phyloP scores from a whole-genome alignment of 2,113 vertebrate species.

The Rhinogobius similis region DNA sequence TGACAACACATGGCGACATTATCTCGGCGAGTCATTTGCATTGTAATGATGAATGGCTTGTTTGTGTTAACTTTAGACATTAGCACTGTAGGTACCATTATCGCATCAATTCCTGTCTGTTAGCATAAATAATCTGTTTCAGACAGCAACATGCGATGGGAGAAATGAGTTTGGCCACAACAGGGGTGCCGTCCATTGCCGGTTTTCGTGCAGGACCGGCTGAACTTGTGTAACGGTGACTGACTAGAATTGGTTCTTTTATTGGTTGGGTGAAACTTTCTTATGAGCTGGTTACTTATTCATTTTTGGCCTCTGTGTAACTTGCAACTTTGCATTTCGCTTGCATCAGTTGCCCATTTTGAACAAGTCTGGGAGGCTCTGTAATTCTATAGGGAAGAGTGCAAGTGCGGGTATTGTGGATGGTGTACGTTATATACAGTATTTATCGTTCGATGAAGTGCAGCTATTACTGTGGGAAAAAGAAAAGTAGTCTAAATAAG shows the following conservation, averaged over 20 bases:
- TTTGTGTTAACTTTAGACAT: background rate
- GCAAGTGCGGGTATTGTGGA: background rate
- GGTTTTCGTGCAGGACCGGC: background rate
- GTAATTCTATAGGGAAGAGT: background rate
- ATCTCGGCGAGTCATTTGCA: background rate
- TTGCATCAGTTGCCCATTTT: background rate
- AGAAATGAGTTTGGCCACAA: background rate
- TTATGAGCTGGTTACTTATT: background rate
- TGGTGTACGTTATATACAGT: background rate
- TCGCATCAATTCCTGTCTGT: background rate
- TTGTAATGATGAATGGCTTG: slow-evolving; percentile 2
- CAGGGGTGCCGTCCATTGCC: background rate
- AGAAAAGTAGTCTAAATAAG: background rate
- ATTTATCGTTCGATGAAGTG: background rate
- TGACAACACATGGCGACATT: slow-evolving; percentile 1
- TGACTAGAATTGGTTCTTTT: background rate
- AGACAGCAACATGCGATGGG: background rate
- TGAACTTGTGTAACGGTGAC: background rate
- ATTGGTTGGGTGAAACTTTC: background rate
- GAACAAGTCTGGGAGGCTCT: background rate
- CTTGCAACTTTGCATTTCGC: background rate
- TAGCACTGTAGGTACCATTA: background rate
- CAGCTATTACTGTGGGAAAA: background rate
- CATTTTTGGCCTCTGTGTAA: background rate
- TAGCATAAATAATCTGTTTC: background rate